Conservation (phyloP, 1,140 invertebrate species). For the Campoletis sonorensis region DNA sequence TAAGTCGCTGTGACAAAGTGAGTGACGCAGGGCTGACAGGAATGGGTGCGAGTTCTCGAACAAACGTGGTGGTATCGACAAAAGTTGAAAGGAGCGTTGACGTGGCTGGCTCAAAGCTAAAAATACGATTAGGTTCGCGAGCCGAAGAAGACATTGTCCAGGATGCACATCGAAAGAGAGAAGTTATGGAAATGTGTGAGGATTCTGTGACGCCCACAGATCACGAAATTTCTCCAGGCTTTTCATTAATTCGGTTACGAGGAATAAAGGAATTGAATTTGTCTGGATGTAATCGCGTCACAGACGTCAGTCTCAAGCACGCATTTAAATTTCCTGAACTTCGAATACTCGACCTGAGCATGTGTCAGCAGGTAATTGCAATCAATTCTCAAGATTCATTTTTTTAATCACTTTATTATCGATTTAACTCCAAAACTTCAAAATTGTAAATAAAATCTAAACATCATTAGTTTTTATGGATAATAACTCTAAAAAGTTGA, state of each 20-base stretch:
- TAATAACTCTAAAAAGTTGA: no score
- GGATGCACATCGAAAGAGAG: conserved; percentile 80
- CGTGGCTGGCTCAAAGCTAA: conserved; percentile 59
- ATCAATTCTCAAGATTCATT: not conserved
- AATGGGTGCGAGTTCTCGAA: conserved; percentile 68
- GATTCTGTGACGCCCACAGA: conserved; percentile 64
- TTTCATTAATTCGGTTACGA: conserved; percentile 79
- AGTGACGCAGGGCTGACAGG: conserved; percentile 82
- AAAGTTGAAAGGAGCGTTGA: conserved; percentile 64
- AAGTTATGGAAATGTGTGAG: conserved; percentile 80
- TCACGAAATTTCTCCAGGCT: conserved; percentile 62
- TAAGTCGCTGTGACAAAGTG: conserved; percentile 82
- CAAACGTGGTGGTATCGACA: conserved; percentile 28
- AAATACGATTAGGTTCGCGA: conserved; percentile 80
- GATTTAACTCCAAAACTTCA: no score
- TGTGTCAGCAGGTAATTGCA: conserved; percentile 78
- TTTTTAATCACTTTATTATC: no score
- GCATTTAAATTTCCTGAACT: conserved; percentile 82
- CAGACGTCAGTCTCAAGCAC: conserved; percentile 83
- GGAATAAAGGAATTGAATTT: conserved; percentile 80
- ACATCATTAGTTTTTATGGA: no score
- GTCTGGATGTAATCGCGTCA: conserved; percentile 82
- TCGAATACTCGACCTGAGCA: conserved; percentile 79
- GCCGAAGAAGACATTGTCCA: conserved; percentile 82
- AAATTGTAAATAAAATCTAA: no score